phyloP scores from a whole-genome alignment of 2,888 invertebrate species.

The Heliconius ethilla region DNA sequence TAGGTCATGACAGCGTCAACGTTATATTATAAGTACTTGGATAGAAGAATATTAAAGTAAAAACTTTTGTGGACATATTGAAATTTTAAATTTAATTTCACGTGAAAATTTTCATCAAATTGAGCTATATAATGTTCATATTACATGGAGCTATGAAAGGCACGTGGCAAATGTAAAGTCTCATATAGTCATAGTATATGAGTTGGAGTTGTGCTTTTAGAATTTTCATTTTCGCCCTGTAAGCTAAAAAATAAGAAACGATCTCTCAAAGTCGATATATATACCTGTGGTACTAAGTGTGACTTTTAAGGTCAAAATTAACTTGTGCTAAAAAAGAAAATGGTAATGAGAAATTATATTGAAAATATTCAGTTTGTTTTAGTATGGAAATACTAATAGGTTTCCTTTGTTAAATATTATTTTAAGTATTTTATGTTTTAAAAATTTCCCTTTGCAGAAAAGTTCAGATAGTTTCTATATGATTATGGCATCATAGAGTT shows the following conservation, averaged over 20 bases:
- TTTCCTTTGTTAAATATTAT: not conserved
- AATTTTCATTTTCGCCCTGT: not conserved
- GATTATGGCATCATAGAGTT: conserved; percentile 1
- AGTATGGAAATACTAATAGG: too few relatives aligned
- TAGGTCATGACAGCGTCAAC: not conserved
- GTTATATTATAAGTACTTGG: not conserved
- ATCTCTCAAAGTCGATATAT: not conserved
- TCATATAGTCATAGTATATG: conserved; percentile 6
- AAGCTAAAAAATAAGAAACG: not conserved
- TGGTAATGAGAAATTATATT: too few relatives aligned
- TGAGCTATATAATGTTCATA: not conserved
- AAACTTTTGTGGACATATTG: not conserved
- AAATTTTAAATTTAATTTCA: conserved; percentile 11
- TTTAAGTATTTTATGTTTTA: not conserved
- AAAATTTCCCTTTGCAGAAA: not conserved
- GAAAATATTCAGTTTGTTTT: too few relatives aligned
- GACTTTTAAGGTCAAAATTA: not conserved
- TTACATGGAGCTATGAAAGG: conserved; percentile 11
- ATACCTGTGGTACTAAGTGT: not conserved
- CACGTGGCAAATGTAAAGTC: not conserved
- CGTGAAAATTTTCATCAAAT: conserved; percentile 10
- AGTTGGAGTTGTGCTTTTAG: conserved; percentile 2
- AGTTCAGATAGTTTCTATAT: not conserved
- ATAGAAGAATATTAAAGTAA: conserved; percentile 6
- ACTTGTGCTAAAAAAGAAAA: too few relatives aligned